Conservation (phyloP, 2,888 invertebrate genomes). For the Drosophila rellima region DNA sequence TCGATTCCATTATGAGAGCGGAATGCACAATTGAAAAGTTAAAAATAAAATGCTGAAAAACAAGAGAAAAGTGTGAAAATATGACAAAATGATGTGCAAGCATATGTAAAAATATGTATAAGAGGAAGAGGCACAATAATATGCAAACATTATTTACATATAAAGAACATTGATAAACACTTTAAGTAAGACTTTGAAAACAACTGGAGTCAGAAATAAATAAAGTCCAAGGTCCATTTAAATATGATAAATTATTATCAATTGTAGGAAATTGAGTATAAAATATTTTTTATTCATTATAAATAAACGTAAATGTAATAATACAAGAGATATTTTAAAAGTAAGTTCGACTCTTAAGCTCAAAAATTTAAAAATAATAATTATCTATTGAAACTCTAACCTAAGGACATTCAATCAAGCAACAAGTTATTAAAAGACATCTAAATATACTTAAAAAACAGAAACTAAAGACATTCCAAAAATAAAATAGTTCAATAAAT, state of each 20-base stretch:
- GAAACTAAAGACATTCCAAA: too few relatives aligned
- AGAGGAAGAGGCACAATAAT: neutral
- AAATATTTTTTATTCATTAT: neutral
- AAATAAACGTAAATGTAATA: too few relatives aligned
- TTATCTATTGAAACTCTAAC: too few relatives aligned
- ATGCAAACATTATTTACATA: neutral
- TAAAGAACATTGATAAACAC: neutral
- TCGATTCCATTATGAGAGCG: constrained; percentile 1
- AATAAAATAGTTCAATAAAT: too few relatives aligned
- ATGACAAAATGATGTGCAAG: neutral
- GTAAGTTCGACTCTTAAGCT: too few relatives aligned
- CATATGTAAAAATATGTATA: neutral
- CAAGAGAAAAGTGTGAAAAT: neutral
- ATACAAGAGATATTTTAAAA: too few relatives aligned
- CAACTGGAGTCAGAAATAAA: neutral
- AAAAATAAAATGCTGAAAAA: neutral
- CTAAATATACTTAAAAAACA: too few relatives aligned
- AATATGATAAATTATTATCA: neutral
- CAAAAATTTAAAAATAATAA: too few relatives aligned
- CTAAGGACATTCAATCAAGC: too few relatives aligned
- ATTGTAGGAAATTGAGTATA: neutral
- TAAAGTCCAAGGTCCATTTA: neutral
- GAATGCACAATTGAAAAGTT: neutral
- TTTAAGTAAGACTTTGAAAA: neutral
- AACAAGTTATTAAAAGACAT: too few relatives aligned